Conservation (phyloP, 2,113 vertebrate species). For the Aythya baeri region DNA sequence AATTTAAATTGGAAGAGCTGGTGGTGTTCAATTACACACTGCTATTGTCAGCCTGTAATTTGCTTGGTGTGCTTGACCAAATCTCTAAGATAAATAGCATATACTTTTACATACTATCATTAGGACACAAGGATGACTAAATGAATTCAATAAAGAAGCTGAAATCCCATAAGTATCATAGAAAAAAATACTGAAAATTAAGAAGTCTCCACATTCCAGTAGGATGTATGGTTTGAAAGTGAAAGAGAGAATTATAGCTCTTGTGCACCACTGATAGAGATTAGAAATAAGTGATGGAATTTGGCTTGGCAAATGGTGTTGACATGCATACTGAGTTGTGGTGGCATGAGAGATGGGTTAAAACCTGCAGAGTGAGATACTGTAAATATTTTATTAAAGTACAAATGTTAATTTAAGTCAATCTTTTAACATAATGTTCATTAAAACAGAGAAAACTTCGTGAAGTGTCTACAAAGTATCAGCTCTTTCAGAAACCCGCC, state of each 20-base stretch:
- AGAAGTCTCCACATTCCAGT: not conserved
- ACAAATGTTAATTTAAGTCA: not conserved
- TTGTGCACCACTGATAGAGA: not conserved
- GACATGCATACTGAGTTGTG: not conserved
- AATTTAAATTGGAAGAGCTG: not conserved
- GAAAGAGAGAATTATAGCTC: not conserved
- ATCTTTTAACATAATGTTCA: not conserved
- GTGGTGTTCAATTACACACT: not conserved
- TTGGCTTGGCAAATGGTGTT: not conserved
- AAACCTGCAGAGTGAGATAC: not conserved
- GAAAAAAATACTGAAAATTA: not conserved
- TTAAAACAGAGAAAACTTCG: constrained; percentile 89
- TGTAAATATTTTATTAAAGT: not conserved
- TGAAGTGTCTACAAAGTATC: constrained; percentile 95
- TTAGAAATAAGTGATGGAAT: not conserved
- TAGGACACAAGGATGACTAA: not conserved
- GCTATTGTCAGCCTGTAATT: not conserved
- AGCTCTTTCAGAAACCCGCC: constrained; percentile 98
- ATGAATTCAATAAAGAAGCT: not conserved
- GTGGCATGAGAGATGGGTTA: not conserved
- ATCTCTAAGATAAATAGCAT: not conserved
- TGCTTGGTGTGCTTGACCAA: not conserved
- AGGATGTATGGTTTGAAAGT: not conserved
- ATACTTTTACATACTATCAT: not conserved
- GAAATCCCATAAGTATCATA: not conserved